Base-by-base conservation (phyloP, 2,888 invertebrate genomes). In the Drosophila monieri region DNA sequence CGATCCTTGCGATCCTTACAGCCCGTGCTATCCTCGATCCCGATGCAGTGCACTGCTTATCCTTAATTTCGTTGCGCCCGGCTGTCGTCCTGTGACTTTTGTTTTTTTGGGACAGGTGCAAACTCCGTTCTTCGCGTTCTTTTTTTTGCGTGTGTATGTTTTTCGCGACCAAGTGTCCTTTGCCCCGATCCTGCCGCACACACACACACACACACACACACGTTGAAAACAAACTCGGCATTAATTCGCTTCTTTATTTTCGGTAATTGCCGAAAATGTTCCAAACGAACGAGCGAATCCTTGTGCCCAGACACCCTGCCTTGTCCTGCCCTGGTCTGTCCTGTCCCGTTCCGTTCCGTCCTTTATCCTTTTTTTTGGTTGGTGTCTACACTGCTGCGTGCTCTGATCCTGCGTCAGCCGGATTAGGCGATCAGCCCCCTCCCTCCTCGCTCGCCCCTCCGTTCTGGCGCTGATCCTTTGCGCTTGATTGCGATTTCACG, bases 241-340 rank as follows among this genome's bases (percentile, higher is more conserved):
- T 80, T 85, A 81, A 81, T 78, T 80, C 75, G 76, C 54, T 81
- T 81, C 85, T 73, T 53, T 85, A 66, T 78, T 83, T 83, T 85
- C 67, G 83, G 85, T 80, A 83, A 83, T 83, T 83, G 85, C 85
- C 83, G 73, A 74, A 74, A 74, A 73, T 60, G 59, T 62, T 58
- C 65, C 66, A 44, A 77, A 59, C 69, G 81, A 78, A 80, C 76
- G 77, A 85, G 58, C 79, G 80, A 83, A 85, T 83, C 69, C 69
- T 70, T 74, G 80, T 74, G 74, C 72, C 69, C 58, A 46, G 54
- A 67, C 58, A 72, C 54, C 54, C 73, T 51, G 44, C 46, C 32
- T 39, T 37, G 14, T 35, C 32, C 32, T 27, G 47, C 39, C 21
- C 43, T 3, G 39, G 2, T 10, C 15, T 18, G 10, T 12, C 6